These are phyloP conservation scores for Drosophila parvula DNA, from an alignment of 1,140 invertebrate species.

Conservation along the genomic window DNA sequence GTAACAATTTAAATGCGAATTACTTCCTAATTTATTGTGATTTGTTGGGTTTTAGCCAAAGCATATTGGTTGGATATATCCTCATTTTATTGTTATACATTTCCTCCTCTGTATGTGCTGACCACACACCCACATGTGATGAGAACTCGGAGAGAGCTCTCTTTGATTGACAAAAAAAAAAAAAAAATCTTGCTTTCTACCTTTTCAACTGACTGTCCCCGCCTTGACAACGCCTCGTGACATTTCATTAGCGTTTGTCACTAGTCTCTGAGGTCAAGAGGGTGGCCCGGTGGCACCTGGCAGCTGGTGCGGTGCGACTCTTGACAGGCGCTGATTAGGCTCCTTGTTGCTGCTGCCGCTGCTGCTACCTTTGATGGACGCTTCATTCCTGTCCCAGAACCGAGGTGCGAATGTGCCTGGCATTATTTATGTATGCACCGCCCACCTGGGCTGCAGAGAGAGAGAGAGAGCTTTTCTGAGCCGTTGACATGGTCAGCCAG, in stretches of 20 bases:
- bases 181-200: constrained; percentile 10
- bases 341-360: constrained; percentile 28
- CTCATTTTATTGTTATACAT: not conserved
- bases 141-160: not conserved
- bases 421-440: constrained; percentile 40
- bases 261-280: constrained; percentile 18
- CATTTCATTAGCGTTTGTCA: constrained; percentile 71
- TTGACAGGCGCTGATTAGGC: constrained; percentile 58
- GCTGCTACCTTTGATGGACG: constrained; percentile 27
- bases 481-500: constrained; percentile 41
- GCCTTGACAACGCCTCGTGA: constrained; percentile 45
- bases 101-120: not conserved
- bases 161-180: constrained; percentile 35
- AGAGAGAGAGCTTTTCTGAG: constrained; percentile 16
- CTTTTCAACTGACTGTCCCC: constrained; percentile 12
- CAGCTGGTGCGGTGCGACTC: constrained; percentile 8
- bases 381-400: constrained; percentile 5
- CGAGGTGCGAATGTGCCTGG: constrained; percentile 34
- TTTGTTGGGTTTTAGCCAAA: too few species aligned
- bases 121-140: not conserved
- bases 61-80: not conserved
- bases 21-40: too few species aligned
- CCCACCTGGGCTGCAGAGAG: not conserved
- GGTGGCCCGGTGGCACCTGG: not conserved
- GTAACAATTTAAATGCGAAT: too few species aligned